These are phyloP conservation scores for Mesocentrotus franciscanus DNA, from an alignment of 53 echinoderm and acorn worm species.

Conservation along the genomic window DNA sequence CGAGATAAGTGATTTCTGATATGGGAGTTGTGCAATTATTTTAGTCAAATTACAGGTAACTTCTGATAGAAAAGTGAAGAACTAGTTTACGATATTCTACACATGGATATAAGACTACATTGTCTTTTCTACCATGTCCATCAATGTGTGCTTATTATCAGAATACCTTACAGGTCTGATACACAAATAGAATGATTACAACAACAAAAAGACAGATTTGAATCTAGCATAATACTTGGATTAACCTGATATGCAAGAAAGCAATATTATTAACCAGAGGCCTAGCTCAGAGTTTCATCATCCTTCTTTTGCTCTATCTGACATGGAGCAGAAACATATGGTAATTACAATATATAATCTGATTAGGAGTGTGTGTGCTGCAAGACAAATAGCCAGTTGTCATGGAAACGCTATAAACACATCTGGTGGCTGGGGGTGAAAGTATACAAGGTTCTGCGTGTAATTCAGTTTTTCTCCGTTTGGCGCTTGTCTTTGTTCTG, in stretches of 20 bases:
- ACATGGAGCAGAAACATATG: slow-evolving; percentile 30
- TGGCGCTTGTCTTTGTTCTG: slow-evolving; percentile 51
- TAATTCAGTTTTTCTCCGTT: slow-evolving; percentile 44
- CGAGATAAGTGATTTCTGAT: background rate
- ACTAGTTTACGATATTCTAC: background rate
- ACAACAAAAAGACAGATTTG: background rate
- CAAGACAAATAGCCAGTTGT: slow-evolving; percentile 57
- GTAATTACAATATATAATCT: slow-evolving; percentile 56
- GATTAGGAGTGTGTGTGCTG: slow-evolving; percentile 55
- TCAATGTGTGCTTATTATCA: background rate
- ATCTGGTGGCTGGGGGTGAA: slow-evolving; percentile 54
- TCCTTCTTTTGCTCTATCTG: background rate
- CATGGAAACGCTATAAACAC: slow-evolving; percentile 60
- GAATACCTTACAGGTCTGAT: slow-evolving; percentile 9
- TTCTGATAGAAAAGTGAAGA: background rate
- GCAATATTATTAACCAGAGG: slow-evolving; percentile 29
- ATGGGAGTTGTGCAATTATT: background rate
- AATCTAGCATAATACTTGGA: background rate
- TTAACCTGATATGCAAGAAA: slow-evolving; percentile 12
- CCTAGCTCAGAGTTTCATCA: background rate
- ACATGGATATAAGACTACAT: background rate
- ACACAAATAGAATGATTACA: background rate
- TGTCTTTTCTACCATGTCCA: background rate
- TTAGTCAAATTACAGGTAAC: background rate
- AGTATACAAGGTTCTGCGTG: slow-evolving; percentile 35